Evolutionary conservation across 2,797 vertebrate genomes (phyloP).

Genomic region (Etheostoma nigrum): DNA sequence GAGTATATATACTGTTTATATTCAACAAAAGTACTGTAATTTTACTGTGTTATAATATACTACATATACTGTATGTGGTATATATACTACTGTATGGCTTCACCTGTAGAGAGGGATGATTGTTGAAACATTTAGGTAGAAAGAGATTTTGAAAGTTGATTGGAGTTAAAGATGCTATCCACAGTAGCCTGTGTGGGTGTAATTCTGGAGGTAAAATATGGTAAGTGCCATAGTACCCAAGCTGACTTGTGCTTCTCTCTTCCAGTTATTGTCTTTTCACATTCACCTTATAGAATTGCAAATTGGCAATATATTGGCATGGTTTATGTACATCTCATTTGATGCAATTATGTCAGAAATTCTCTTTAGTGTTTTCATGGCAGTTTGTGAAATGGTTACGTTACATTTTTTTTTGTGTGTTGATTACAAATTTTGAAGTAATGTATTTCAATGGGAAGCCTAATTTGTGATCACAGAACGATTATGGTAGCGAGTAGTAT

Average conservation of each 20-base stretch:
- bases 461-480: no score
- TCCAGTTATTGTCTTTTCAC: neutral
- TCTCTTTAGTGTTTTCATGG: neutral
- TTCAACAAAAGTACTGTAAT: neutral
- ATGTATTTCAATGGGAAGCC: no score
- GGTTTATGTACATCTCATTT: conserved; percentile 17
- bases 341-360: conserved; percentile 23
- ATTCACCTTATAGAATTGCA: neutral
- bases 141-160: neutral
- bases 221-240: neutral
- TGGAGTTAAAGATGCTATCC: neutral
- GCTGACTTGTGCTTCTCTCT: neutral
- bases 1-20: neutral
- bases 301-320: conserved; percentile 2
- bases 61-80: neutral
- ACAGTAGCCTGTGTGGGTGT: neutral
- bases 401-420: no score
- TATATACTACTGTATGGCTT: neutral
- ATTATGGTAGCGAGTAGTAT: no score
- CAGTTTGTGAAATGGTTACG: no score
- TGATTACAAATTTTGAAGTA: no score
- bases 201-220: conserved; percentile 6
- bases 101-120: neutral
- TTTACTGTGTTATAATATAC: neutral
- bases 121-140: neutral